A percentile compares a stretch with the other conserved stretches of the same genome.
phyloP scores from a whole-genome alignment of 2,888 invertebrate species.

The Tenodera sinensis region DNA sequence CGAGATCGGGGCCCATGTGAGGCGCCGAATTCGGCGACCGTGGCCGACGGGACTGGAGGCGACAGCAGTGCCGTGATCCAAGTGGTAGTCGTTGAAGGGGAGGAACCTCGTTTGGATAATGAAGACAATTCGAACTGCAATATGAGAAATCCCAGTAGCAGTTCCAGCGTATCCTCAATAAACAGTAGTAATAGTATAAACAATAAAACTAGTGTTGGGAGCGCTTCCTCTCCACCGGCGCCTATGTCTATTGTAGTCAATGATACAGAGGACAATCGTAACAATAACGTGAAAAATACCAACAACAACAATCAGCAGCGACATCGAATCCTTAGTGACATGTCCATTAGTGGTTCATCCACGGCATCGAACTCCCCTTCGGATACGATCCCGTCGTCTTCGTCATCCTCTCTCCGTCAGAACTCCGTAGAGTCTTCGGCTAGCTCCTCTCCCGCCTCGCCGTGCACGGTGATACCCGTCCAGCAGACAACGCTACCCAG shows the following conservation, averaged over 20 bases:
- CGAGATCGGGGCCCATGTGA: conserved; percentile 44
- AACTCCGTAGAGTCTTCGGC: conserved; percentile 11
- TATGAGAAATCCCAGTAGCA: background rate
- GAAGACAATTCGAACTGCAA: background rate
- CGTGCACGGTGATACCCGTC: background rate
- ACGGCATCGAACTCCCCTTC: background rate
- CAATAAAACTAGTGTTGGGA: background rate
- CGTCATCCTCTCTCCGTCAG: conserved; percentile 1
- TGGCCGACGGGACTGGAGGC: conserved; percentile 43
- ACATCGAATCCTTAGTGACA: background rate
- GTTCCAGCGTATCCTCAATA: background rate
- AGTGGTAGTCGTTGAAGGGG: conserved; percentile 1
- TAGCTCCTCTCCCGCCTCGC: conserved; percentile 1
- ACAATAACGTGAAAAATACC: background rate
- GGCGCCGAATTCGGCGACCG: conserved; percentile 53
- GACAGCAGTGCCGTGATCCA: background rate
- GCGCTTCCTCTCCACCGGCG: conserved; percentile 27
- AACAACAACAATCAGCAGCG: conserved; percentile 2
- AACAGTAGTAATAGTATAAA: background rate
- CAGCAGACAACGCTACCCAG: conserved; percentile 10
- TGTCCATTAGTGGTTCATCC: conserved; percentile 15
- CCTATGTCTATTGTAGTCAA: conserved; percentile 1
- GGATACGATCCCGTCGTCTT: conserved; percentile 10
- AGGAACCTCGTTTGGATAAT: conserved; percentile 16
- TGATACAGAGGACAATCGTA: background rate